These are phyloP conservation scores for Hestina assimilis DNA, from an alignment of 1,140 invertebrate genomes.

Conservation along the genomic window DNA sequence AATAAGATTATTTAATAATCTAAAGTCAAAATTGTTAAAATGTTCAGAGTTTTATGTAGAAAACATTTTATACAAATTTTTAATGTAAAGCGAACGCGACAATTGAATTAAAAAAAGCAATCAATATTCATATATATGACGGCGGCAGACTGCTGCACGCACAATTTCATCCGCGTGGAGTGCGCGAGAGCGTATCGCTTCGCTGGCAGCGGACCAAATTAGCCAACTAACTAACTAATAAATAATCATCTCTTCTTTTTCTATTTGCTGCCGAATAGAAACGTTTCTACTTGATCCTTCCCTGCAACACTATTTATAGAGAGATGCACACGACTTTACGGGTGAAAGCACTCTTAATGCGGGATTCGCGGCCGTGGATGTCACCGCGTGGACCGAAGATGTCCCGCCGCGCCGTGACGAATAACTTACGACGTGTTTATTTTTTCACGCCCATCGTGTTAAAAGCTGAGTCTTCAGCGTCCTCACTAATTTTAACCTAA, in stretches of 20 bases:
- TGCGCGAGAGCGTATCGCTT: constrained; percentile 63
- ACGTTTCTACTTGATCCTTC: constrained; percentile 60
- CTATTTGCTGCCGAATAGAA: constrained; percentile 72
- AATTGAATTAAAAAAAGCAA: constrained; percentile 17
- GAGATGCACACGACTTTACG: constrained; percentile 68
- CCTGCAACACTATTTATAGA: constrained; percentile 65
- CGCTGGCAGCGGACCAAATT: constrained; percentile 72
- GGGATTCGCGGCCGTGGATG: constrained; percentile 55
- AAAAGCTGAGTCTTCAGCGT: constrained; percentile 54
- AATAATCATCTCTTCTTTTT: constrained; percentile 78
- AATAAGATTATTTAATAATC: too few species aligned
- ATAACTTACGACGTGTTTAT: constrained; percentile 56
- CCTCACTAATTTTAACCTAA: constrained; percentile 68
- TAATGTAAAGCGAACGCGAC: constrained; percentile 2
- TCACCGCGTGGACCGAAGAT: constrained; percentile 23
- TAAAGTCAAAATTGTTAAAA: too few species aligned
- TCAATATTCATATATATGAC: constrained; percentile 57
- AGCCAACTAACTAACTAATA: constrained; percentile 76
- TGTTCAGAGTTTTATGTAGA: too few species aligned
- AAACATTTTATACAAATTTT: too few species aligned
- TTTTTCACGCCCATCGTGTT: constrained; percentile 49
- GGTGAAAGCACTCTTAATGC: constrained; percentile 74
- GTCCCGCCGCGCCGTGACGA: constrained; percentile 19
- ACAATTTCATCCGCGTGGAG: constrained; percentile 57
- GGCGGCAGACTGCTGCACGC: constrained; percentile 41